Evolutionary conservation across 2,113 vertebrate genomes (phyloP).

Genomic region (Cavia aperea): DNA sequence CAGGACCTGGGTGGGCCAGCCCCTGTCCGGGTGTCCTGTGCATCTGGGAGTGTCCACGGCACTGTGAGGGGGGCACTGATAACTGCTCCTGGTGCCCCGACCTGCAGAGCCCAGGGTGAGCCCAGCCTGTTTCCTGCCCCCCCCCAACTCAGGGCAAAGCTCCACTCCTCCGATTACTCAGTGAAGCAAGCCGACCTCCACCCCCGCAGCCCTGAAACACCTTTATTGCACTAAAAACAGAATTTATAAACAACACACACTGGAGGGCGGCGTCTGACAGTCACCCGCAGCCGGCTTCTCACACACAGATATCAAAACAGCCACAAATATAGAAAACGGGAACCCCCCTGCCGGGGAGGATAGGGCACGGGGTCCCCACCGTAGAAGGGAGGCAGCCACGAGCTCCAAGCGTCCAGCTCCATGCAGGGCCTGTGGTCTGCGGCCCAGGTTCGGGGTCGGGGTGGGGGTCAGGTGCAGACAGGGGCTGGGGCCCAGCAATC

Average conservation of each 20-base stretch:
- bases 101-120: background rate
- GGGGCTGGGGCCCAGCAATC: too few relatives aligned
- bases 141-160: background rate
- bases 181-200: background rate
- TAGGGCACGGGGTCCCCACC: background rate
- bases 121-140: rapidly evolving
- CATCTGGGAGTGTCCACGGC: background rate
- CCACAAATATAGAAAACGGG: background rate
- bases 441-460: too few relatives aligned
- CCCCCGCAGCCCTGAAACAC: conserved; percentile 65
- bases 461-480: background rate
- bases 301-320: conserved; percentile 66
- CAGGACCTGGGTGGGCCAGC: too few relatives aligned
- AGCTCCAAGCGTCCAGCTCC: background rate
- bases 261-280: conserved; percentile 53
- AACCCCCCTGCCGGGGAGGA: background rate
- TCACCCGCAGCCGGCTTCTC: conserved; percentile 61
- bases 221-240: conserved; percentile 80
- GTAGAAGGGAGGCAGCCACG: background rate
- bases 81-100: background rate
- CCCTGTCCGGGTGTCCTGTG: background rate
- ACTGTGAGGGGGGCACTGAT: background rate
- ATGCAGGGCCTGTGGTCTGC: background rate
- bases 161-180: background rate
- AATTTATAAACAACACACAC: conserved; percentile 73